Percentiles rank a stretch among this genome's conserved stretches.
phyloP scores from a whole-genome alignment of 2,797 vertebrate genomes.

The Synanceia verrucosa region DNA sequence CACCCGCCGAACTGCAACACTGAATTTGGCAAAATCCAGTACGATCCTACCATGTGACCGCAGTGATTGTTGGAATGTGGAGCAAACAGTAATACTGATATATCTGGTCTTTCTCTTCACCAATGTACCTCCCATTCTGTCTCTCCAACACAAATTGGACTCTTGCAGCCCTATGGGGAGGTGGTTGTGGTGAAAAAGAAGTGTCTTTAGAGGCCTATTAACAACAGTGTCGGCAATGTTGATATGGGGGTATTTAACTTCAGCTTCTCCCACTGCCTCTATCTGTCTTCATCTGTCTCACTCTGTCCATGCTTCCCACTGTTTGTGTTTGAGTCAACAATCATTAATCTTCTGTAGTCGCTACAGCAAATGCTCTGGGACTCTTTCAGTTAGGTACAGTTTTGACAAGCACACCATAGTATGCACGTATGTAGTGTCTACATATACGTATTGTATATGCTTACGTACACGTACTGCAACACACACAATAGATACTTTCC shows the following conservation, averaged over 20 bases:
- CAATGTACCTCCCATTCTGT: slow-evolving; percentile 10
- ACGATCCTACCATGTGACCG: too few species aligned
- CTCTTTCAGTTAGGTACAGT: slow-evolving; percentile 46
- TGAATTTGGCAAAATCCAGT: too few species aligned
- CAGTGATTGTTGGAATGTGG: not conserved
- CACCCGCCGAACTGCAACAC: too few species aligned
- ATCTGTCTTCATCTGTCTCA: slow-evolving; percentile 74
- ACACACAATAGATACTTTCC: not conserved
- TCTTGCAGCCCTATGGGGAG: slow-evolving; percentile 47
- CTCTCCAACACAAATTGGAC: slow-evolving; percentile 36
- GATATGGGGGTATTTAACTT: slow-evolving; percentile 71
- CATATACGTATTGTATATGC: not conserved
- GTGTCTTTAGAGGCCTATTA: slow-evolving; percentile 69
- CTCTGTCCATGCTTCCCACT: slow-evolving; percentile 61
- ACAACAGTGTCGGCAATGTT: slow-evolving; percentile 62
- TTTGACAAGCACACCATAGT: slow-evolving; percentile 29
- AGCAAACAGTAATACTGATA: slow-evolving; percentile 5
- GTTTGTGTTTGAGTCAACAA: slow-evolving; percentile 75
- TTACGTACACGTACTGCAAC: not conserved
- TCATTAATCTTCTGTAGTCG: slow-evolving; percentile 69
- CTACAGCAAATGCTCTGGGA: slow-evolving; percentile 59
- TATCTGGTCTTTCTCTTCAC: slow-evolving; percentile 6
- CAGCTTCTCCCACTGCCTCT: slow-evolving; percentile 66
- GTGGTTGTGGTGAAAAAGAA: slow-evolving; percentile 57
- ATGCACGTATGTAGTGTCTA: not conserved